Percentiles rank a stretch among this genome's conserved stretches.
Evolutionary conservation across 1,140 invertebrate genomes (phyloP).

Genomic region (Pseudomyrmex flavicornis): DNA sequence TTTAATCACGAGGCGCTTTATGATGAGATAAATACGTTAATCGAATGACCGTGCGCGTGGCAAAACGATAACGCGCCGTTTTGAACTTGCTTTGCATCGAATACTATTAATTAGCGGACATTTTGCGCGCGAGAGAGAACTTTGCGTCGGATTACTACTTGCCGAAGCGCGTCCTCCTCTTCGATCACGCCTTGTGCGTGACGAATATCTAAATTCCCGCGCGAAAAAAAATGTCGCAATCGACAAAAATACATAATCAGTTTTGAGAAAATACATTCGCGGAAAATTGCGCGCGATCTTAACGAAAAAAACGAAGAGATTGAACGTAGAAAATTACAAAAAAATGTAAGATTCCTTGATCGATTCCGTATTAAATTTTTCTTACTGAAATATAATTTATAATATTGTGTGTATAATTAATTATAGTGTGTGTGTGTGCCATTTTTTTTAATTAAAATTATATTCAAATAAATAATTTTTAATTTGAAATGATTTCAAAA

Average conservation of each 20-base stretch:
- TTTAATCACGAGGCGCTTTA: constrained; percentile 53
- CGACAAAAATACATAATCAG: not conserved
- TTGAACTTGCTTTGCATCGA: constrained; percentile 51
- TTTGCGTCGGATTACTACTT: not conserved
- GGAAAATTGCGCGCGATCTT: not conserved
- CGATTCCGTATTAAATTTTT: not conserved
- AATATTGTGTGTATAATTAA: too few relatives aligned
- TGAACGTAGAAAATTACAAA: not conserved
- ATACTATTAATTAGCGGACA: constrained; percentile 62
- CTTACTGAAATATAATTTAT: not conserved
- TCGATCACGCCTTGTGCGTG: too few relatives aligned
- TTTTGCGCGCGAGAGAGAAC: constrained; percentile 47
- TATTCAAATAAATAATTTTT: not conserved
- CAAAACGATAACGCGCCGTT: constrained; percentile 50
- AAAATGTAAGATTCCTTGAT: not conserved
- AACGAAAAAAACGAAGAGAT: constrained; percentile 4
- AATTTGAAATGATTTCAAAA: not conserved
- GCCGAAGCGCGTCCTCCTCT: too few relatives aligned
- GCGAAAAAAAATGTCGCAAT: constrained; percentile 15
- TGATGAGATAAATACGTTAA: constrained; percentile 57
- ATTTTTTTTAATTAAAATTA: constrained; percentile 5
- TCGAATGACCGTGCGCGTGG: constrained; percentile 49
- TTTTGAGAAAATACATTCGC: not conserved
- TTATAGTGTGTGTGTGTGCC: not conserved
- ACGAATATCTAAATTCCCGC: constrained; percentile 26